Evolutionary conservation across 2,888 invertebrate genomes (phyloP).

Genomic region (Ormyrus pomaceus): DNA sequence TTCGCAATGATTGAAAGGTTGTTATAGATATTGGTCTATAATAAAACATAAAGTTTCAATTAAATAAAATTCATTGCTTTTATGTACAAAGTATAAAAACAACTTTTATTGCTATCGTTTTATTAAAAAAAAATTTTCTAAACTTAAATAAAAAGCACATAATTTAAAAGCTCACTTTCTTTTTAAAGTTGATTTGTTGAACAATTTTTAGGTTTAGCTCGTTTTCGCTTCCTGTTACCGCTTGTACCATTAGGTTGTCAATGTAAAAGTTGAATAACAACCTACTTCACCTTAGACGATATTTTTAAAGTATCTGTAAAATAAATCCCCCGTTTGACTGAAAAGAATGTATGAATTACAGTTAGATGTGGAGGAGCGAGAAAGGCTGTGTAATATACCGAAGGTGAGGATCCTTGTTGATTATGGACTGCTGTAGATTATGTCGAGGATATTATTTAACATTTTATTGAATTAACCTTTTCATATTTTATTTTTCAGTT

Average conservation of each 20-base stretch:
- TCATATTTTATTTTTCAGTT: conserved; percentile 23
- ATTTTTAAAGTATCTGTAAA: conserved; percentile 50
- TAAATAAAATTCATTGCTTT: conserved; percentile 27
- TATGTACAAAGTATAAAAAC: conserved; percentile 36
- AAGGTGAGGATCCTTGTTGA: conserved; percentile 70
- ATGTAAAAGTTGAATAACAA: conserved; percentile 46
- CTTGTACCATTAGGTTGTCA: conserved; percentile 52
- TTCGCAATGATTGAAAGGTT: conserved; percentile 27
- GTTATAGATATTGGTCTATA: conserved; percentile 19
- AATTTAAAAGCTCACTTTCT: conserved; percentile 14
- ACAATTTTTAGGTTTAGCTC: conserved; percentile 43
- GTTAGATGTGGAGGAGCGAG: conserved; percentile 75
- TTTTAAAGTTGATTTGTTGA: conserved; percentile 36
- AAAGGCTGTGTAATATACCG: conserved; percentile 75
- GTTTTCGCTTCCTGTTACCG: conserved; percentile 44
- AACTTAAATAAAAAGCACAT: conserved; percentile 6
- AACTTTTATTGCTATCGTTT: conserved; percentile 29
- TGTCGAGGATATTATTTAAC: conserved; percentile 41
- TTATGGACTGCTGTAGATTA: conserved; percentile 52
- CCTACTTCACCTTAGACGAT: conserved; percentile 39
- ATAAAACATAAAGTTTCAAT: conserved; percentile 23
- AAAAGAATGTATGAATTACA: conserved; percentile 73
- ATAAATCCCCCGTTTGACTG: conserved; percentile 67
- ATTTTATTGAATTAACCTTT: conserved; percentile 19
- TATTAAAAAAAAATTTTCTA: conserved; percentile 17